Evolutionary conservation across 2,113 vertebrate species (phyloP), one percentile per base, ranked within the genome.

Genomic region (Coracopsis vasa): DNA sequence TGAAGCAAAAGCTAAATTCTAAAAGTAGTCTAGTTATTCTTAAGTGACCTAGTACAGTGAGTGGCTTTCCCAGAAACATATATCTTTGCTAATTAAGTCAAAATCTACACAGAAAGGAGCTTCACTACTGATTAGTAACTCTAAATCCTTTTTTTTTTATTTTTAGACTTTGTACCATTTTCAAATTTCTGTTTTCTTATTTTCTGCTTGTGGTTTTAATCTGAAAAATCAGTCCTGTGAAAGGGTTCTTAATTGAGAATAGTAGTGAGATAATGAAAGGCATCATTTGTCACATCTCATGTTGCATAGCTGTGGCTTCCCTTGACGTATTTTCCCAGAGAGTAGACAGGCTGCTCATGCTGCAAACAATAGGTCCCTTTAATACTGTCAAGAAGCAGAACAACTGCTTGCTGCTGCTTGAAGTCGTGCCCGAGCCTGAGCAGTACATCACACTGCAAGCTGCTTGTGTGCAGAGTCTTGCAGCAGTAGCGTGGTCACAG

Each of bases 181-280:
- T 90, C 69, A 82, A 62, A 61, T 86, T 91, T n/a, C 61, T 80
- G 12, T 70, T 80, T 87, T 95, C 87, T 87, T 92, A 85, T 87
- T 95, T 96, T 95, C 90, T 89, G 60, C 81, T 82, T 80, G 41
- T 73, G 66, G 53, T 88, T 96, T 95, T 94, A 85, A 89, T 69
- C 16, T 44, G 86, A 62, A 90, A 80, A 44, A 87, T 86, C 80
- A 89, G 37, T 77, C 72, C 70, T 83, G 37, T 72, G 80, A 96
- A 94, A 92, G 82, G 66, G 19, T 67, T 70, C 48, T 94, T 96
- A 95, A 91, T 82, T 95, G 89, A 90, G 92, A 95, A 56, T 35
- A 79, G 86, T 42, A 45, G 67, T 27, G 62, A 96, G 58, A 72
- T 96, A 97, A 94, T 53, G 50, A 88, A 87, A 60, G 69, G 70